Evolutionary conservation across 2,113 vertebrate genomes (phyloP).

Genomic region (Plecotus auritus): DNA sequence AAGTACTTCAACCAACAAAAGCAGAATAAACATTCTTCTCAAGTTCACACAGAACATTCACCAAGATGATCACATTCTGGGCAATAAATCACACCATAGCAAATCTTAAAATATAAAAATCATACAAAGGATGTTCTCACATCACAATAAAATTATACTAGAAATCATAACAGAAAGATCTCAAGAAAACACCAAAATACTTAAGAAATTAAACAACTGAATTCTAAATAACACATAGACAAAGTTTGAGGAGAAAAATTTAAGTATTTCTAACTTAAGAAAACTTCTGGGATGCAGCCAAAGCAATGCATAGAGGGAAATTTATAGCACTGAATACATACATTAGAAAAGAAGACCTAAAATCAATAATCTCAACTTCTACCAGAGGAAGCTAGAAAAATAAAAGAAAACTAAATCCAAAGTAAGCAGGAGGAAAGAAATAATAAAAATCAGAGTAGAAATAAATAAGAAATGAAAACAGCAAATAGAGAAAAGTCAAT

Average conservation of each 20-base stretch:
- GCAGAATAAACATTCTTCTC: slow-evolving; percentile 14
- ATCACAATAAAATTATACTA: not conserved
- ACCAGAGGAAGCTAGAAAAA: not conserved
- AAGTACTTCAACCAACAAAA: not conserved
- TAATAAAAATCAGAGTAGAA: too few relatives aligned
- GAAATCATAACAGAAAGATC: not conserved
- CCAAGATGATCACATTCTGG: not conserved
- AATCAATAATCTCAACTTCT: not conserved
- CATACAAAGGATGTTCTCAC: not conserved
- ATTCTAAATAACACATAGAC: not conserved
- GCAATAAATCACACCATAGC: not conserved
- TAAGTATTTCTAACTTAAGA: not conserved
- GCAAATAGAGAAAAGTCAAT: too few relatives aligned
- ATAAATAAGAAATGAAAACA: too few relatives aligned
- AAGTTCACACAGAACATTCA: not conserved
- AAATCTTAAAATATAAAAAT: not conserved
- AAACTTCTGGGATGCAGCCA: not conserved
- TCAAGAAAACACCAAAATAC: not conserved
- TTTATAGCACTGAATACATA: not conserved
- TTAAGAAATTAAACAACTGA: not conserved
- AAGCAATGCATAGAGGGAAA: not conserved
- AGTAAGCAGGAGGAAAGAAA: too few relatives aligned
- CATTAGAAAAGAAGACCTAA: not conserved
- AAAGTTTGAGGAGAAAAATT: not conserved
- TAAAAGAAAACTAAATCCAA: too few relatives aligned